A percentile compares a stretch with the other conserved stretches of the same genome.
These are phyloP conservation scores for Xyrauchen texanus DNA, from an alignment of 2,113 vertebrate species.

Conservation along the genomic window DNA sequence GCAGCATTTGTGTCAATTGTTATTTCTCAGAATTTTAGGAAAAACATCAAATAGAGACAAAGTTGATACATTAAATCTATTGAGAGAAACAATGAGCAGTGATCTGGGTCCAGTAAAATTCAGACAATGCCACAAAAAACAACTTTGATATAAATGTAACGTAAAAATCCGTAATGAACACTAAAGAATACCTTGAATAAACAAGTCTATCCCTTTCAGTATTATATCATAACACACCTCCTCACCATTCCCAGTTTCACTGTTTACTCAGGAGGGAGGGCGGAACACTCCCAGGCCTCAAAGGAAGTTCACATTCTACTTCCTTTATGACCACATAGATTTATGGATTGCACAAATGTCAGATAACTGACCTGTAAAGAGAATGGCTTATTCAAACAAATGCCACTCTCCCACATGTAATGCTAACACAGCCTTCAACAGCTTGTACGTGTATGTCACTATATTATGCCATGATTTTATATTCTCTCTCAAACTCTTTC, in stretches of 20 bases:
- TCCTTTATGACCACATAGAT: slow-evolving; percentile 52
- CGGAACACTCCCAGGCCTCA: slow-evolving; percentile 32
- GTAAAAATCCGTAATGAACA: neutral
- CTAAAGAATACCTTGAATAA: neutral
- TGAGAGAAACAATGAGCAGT: no score
- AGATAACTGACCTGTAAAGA: slow-evolving; percentile 74
- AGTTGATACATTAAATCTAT: no score
- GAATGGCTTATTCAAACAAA: slow-evolving; percentile 73
- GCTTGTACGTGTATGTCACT: slow-evolving; percentile 8
- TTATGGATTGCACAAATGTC: slow-evolving; percentile 81
- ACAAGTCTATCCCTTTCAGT: neutral
- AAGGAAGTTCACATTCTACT: slow-evolving; percentile 39
- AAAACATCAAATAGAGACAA: no score
- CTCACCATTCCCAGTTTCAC: slow-evolving; percentile 23
- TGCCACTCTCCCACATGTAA: slow-evolving; percentile 65
- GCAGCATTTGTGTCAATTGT: no score
- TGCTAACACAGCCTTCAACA: slow-evolving; percentile 43
- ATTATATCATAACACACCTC: neutral
- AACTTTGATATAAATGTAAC: neutral
- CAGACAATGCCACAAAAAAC: no score
- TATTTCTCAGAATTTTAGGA: no score
- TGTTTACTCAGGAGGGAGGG: slow-evolving; percentile 34
- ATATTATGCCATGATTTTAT: slow-evolving; percentile 14
- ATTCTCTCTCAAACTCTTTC: slow-evolving; percentile 9
- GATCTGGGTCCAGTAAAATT: no score